Conservation (phyloP, 2,797 vertebrate species). For the Sebastes goodei region DNA sequence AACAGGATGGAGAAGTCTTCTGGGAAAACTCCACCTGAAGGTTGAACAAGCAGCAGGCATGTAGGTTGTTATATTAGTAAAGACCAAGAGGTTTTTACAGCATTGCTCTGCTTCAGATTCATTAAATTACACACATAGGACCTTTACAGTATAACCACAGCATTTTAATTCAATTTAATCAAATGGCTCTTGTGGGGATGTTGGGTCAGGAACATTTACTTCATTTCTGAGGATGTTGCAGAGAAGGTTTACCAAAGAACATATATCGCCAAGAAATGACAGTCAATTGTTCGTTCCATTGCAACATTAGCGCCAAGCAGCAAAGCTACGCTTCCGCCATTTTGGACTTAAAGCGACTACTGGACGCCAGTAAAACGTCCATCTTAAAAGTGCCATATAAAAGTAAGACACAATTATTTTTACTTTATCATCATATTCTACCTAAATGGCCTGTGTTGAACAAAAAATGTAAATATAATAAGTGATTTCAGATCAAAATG, state of each 20-base stretch:
- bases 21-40: constrained; percentile 89
- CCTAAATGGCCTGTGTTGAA: too few species aligned
- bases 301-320: too few species aligned
- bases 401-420: too few species aligned
- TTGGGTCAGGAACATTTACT: neutral
- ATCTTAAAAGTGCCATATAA: too few species aligned
- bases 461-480: rapidly evolving
- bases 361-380: too few species aligned
- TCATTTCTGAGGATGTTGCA: neutral
- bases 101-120: neutral
- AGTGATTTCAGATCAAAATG: too few species aligned
- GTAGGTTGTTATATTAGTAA: neutral
- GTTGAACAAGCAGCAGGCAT: constrained; percentile 19
- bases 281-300: too few species aligned
- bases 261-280: too few species aligned
- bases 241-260: neutral
- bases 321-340: too few species aligned
- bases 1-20: constrained; percentile 97
- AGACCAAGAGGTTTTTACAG: neutral
- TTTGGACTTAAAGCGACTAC: too few species aligned
- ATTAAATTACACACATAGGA: neutral
- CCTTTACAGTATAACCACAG: neutral
- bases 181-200: neutral
- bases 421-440: too few species aligned
- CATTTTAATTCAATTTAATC: neutral